phyloP scores from a whole-genome alignment of 2,888 invertebrate species.

The Cenopis cana region DNA sequence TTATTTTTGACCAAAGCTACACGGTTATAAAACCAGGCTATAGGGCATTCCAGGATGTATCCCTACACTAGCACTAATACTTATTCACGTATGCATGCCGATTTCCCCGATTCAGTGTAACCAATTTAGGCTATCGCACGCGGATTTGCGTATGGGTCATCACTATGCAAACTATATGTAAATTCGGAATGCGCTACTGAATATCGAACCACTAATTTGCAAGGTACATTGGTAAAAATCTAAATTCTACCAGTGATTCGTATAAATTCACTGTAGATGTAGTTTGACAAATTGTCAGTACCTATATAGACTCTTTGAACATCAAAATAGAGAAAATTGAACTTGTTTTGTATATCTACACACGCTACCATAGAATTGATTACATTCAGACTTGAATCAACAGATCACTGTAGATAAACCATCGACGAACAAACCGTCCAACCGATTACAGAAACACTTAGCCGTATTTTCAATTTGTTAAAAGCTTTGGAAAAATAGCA shows the following conservation, averaged over 20 bases:
- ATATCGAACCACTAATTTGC: conserved; percentile 45
- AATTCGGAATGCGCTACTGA: conserved; percentile 48
- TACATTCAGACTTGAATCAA: neutral
- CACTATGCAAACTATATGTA: conserved; percentile 45
- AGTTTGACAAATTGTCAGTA: too few relatives aligned
- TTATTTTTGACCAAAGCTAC: too few relatives aligned
- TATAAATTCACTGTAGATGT: neutral
- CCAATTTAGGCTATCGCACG: conserved; percentile 37
- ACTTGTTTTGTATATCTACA: too few relatives aligned
- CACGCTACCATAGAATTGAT: too few relatives aligned
- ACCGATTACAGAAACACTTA: conserved; percentile 36
- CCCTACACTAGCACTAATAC: neutral
- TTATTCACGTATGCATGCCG: conserved; percentile 26
- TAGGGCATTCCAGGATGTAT: neutral
- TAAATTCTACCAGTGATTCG: conserved; percentile 18
- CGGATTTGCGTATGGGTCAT: conserved; percentile 50
- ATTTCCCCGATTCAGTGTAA: conserved; percentile 47
- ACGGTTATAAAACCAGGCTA: too few relatives aligned
- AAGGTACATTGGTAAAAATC: conserved; percentile 13
- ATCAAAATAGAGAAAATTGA: too few relatives aligned
- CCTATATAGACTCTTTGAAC: too few relatives aligned
- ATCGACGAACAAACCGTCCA: conserved; percentile 19
- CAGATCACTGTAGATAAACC: neutral
- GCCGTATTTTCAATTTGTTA: conserved; percentile 78
- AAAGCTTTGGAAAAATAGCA: conserved; percentile 80